These are phyloP conservation scores for Drosophila punjabiensis DNA, from an alignment of 1,140 invertebrate species.

Conservation along the genomic window DNA sequence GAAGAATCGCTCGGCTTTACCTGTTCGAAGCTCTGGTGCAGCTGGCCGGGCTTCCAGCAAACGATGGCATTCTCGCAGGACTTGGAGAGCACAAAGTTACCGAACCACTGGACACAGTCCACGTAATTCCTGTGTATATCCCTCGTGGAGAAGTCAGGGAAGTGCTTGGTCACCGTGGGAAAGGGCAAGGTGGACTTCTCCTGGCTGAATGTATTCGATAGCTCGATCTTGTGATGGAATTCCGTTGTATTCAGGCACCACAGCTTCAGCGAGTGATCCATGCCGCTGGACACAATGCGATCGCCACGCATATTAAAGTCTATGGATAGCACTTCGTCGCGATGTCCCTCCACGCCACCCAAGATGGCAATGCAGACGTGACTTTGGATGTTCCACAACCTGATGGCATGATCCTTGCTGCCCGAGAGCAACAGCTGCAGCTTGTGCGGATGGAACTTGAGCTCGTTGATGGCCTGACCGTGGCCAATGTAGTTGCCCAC, in stretches of 20 bases:
- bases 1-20: conserved; percentile 78
- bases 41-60: conserved; percentile 82
- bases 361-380: conserved; percentile 98
- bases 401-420: conserved; percentile 97
- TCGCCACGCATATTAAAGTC: conserved; percentile 96
- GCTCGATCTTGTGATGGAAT: conserved; percentile 94
- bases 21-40: conserved; percentile 72
- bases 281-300: conserved; percentile 97
- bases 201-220: conserved; percentile 94
- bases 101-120: conserved; percentile 98
- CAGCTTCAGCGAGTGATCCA: conserved; percentile 98
- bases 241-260: conserved; percentile 95
- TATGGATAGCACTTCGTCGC: conserved; percentile 98
- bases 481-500: conserved; percentile 97
- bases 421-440: conserved; percentile 96
- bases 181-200: conserved; percentile 92
- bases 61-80: conserved; percentile 97
- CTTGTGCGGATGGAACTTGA: conserved; percentile 97
- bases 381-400: conserved; percentile 98
- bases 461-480: conserved; percentile 95
- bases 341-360: conserved; percentile 98
- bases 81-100: conserved; percentile 98
- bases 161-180: conserved; percentile 96
- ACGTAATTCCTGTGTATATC: conserved; percentile 99
- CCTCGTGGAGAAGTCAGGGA: conserved; percentile 98